A percentile compares a stretch with the other conserved stretches of the same genome.
These are phyloP conservation scores for Todus mexicanus DNA, from an alignment of 2,797 vertebrate species.

Conservation along the genomic window DNA sequence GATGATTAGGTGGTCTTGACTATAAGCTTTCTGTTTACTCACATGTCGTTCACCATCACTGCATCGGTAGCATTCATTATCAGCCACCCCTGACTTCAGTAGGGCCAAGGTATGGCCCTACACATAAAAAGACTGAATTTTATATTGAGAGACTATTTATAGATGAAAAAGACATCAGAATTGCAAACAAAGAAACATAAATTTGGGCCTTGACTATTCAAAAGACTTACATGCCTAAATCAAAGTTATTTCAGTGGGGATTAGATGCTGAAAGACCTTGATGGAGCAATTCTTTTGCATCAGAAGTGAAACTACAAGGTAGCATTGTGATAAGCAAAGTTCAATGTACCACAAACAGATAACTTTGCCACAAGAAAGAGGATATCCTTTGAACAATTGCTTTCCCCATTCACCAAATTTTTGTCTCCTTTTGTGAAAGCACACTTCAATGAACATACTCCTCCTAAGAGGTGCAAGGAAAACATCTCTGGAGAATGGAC, in stretches of 20 bases:
- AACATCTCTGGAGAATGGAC: background rate
- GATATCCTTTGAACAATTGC: background rate
- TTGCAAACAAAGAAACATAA: background rate
- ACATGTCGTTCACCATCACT: background rate
- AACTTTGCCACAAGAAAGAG: background rate
- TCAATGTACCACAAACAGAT: background rate
- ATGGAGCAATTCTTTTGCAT: background rate
- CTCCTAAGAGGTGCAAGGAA: background rate
- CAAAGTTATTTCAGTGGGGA: background rate
- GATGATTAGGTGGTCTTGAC: background rate
- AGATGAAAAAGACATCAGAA: background rate
- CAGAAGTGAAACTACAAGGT: background rate
- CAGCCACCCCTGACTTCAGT: background rate
- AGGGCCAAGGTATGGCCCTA: background rate
- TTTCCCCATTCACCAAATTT: background rate
- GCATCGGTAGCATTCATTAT: background rate
- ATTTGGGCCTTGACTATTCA: background rate
- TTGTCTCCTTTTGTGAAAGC: background rate
- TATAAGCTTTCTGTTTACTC: background rate
- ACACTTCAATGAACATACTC: background rate
- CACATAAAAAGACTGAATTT: background rate
- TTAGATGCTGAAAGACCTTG: background rate
- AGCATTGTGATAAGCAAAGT: background rate
- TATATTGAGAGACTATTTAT: background rate
- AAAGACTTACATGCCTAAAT: background rate